Conservation (phyloP, 2,888 invertebrate species). For the Sesia apiformis region DNA sequence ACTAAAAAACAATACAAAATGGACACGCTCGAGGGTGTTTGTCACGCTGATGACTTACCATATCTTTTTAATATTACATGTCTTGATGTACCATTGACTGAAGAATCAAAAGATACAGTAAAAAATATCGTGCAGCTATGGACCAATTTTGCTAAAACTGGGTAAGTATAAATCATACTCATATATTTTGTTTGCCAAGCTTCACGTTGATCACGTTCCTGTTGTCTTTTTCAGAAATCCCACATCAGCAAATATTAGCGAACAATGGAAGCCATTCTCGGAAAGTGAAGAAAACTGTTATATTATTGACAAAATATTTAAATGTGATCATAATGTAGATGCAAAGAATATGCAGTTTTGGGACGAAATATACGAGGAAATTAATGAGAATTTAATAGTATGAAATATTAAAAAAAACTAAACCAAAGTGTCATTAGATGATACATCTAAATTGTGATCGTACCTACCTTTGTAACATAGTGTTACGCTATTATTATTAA, state of each 20-base stretch:
- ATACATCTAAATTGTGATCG: too few species aligned
- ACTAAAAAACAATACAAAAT: slow-evolving; percentile 50
- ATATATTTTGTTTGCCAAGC: not conserved
- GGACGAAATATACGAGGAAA: slow-evolving; percentile 49
- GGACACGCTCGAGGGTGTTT: slow-evolving; percentile 44
- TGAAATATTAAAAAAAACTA: not conserved
- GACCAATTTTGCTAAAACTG: slow-evolving; percentile 50
- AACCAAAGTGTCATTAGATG: too few species aligned
- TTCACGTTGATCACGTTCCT: too few species aligned
- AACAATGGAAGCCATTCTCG: slow-evolving; percentile 48
- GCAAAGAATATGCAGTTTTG: slow-evolving; percentile 42
- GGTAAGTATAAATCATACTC: slow-evolving; percentile 30
- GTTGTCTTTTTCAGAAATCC: slow-evolving; percentile 43
- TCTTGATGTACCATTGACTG: slow-evolving; percentile 44
- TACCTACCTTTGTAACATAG: too few species aligned
- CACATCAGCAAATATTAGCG: slow-evolving; percentile 21
- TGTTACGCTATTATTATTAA: too few species aligned
- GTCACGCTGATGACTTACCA: slow-evolving; percentile 55
- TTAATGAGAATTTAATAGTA: slow-evolving; percentile 2
- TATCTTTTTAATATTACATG: slow-evolving; percentile 54
- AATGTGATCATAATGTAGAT: slow-evolving; percentile 31
- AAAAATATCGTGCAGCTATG: slow-evolving; percentile 41
- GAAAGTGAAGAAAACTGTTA: slow-evolving; percentile 36
- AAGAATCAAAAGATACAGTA: slow-evolving; percentile 37
- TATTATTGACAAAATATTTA: slow-evolving; percentile 37